Evolutionary conservation across 2,797 vertebrate species (phyloP), one percentile per base, ranked within the genome.

Genomic region (Eremophila alpestris): DNA sequence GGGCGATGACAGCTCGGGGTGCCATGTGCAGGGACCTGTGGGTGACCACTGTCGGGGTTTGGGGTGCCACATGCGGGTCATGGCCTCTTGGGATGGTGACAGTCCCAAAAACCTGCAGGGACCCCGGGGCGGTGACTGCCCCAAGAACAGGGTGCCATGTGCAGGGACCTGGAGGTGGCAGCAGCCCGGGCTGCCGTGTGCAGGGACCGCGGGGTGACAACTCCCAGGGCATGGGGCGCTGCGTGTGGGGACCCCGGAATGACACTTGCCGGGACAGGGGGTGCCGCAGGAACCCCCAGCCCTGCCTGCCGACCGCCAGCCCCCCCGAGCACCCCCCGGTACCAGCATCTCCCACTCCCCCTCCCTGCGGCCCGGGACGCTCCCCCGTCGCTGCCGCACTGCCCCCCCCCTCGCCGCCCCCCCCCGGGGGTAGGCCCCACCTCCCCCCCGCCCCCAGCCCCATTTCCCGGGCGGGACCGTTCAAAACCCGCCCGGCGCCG

Each of bases 391-490:
- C 2, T 90, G 78, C 62, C 65, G 87, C 91, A 82, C 69, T 54
- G 43, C 34, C 24, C 32, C 54, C 19, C 56, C 19, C 52, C 23
- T 14, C 32, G 3, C 13, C 9, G 8, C 18, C 45, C 30, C 29
- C 63, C 51, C n/a, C n/a, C n/a, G 8, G 49, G 36, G 63, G 48
- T 8, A 69, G 67, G 67, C 67, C 67, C 67, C 67, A 69, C 67
- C 67, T 52, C 48, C 67, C 67, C 46, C 67, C 67, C 67, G 65
- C 65, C 65, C 65, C 70, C 89, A 54, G 70, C 89, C 89, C 77
- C 89, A 59, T 70, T 91, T 76, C 32, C 58, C 89, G 49, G 89
- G 89, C 89, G 89, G 89, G 89, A 81, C 70, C 89, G 14, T 76
- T 87, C 70, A 64, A 82, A 87, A 76, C 58, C 83, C 89, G 69